Conservation (phyloP, 2,888 invertebrate genomes). For the Falcaria lacertinaria region DNA sequence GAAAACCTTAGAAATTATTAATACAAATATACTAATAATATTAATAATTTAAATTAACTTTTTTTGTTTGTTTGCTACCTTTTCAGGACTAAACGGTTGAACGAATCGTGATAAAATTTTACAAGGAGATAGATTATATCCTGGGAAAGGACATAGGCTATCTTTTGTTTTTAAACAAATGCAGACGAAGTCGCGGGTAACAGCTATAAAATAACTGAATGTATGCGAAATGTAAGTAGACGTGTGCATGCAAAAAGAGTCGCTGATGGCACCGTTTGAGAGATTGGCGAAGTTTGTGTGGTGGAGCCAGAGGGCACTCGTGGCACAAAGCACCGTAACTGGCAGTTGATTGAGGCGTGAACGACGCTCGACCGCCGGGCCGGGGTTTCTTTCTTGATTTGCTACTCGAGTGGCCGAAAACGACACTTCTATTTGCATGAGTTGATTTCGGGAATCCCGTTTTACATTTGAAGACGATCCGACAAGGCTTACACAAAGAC, state of each 20-base stretch:
- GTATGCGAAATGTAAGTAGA: constrained; percentile 10
- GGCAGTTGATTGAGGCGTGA: constrained; percentile 77
- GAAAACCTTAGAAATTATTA: too few relatives aligned
- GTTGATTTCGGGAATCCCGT: constrained; percentile 56
- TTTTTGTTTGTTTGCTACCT: too few relatives aligned
- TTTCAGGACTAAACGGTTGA: too few relatives aligned
- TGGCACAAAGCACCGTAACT: constrained; percentile 65
- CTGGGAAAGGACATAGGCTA: too few relatives aligned
- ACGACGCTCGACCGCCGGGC: constrained; percentile 66
- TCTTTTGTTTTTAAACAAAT: too few relatives aligned
- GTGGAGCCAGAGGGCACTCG: constrained; percentile 50
- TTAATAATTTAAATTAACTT: too few relatives aligned
- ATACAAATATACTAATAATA: too few relatives aligned
- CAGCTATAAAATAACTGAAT: not conserved
- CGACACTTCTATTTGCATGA: constrained; percentile 76
- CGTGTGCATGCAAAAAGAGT: constrained; percentile 19
- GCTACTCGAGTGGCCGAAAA: constrained; percentile 72
- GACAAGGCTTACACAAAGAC: constrained; percentile 17
- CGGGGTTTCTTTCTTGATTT: constrained; percentile 77
- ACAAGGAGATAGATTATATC: too few relatives aligned
- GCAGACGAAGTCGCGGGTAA: too few relatives aligned
- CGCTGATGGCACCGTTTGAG: constrained; percentile 24
- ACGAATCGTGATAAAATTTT: too few relatives aligned
- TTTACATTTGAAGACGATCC: constrained; percentile 40
- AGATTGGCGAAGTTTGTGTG: constrained; percentile 49